These are phyloP conservation scores for Spondyliosoma cantharus DNA, from an alignment of 2,797 vertebrate genomes.

Conservation along the genomic window DNA sequence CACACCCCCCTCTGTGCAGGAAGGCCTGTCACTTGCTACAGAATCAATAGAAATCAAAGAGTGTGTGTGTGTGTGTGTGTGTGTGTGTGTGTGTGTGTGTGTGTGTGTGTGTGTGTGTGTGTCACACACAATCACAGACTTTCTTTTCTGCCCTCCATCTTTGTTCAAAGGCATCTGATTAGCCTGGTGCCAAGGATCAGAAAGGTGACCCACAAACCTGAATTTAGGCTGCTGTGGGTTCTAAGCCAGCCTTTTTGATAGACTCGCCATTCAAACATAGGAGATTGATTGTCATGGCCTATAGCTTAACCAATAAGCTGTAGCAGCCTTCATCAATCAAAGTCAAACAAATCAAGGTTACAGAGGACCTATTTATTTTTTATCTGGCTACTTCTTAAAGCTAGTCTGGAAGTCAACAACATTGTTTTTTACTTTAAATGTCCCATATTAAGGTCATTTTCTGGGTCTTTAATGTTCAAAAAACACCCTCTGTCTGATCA, in stretches of 20 bases:
- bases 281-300: slow-evolving; percentile 36
- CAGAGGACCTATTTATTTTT: neutral
- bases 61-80: slow-evolving; percentile 32
- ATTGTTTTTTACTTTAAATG: neutral
- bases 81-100: slow-evolving; percentile 35
- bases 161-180: slow-evolving; percentile 57
- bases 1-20: slow-evolving; percentile 62
- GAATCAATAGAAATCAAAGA: slow-evolving; percentile 78
- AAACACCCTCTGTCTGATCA: too few species aligned
- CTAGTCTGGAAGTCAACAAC: neutral
- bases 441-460: too few species aligned
- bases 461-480: too few species aligned
- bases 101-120: slow-evolving; percentile 29
- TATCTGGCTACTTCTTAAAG: too few species aligned
- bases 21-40: slow-evolving; percentile 68
- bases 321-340: slow-evolving; percentile 11
- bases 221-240: slow-evolving; percentile 34
- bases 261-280: neutral
- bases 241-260: slow-evolving; percentile 29
- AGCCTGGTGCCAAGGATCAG: slow-evolving; percentile 41
- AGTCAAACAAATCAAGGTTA: slow-evolving; percentile 38
- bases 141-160: slow-evolving; percentile 21
- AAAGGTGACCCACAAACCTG: slow-evolving; percentile 66
- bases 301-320: slow-evolving; percentile 37
- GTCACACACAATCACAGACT: neutral